Evolutionary conservation across 2,888 invertebrate species (phyloP).

Genomic region (Hyposoter dolosus): DNA sequence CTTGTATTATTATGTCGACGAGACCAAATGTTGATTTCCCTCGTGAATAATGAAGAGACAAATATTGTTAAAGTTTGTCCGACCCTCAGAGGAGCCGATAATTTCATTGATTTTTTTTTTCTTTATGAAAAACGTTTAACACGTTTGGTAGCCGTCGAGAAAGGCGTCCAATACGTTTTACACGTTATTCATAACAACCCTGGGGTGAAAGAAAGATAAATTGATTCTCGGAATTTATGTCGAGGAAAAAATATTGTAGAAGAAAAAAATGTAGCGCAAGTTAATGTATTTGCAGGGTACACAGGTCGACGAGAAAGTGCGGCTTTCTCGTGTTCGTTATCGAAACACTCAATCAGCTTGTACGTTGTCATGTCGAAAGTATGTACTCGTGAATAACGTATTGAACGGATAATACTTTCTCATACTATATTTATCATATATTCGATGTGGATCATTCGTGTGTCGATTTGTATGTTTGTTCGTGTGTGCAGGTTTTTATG

Average conservation of each 20-base stretch:
- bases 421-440: slow-evolving; percentile 20
- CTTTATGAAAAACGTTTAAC: slow-evolving; percentile 24
- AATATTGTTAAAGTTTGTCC: neutral
- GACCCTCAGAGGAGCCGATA: neutral
- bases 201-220: slow-evolving; percentile 17
- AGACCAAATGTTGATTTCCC: neutral
- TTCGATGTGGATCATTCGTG: slow-evolving; percentile 6
- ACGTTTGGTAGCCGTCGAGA: neutral
- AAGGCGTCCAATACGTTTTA: neutral
- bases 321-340: slow-evolving; percentile 58
- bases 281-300: slow-evolving; percentile 27
- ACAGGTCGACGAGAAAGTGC: too few relatives aligned
- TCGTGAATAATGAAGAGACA: neutral
- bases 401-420: slow-evolving; percentile 35
- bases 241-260: slow-evolving; percentile 8
- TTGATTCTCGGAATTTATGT: slow-evolving; percentile 20
- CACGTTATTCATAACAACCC: slow-evolving; percentile 5
- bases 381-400: slow-evolving; percentile 58
- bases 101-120: slow-evolving; percentile 8
- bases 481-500: slow-evolving; percentile 1
- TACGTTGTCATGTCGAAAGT: slow-evolving; percentile 53
- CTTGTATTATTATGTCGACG: neutral
- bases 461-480: slow-evolving; percentile 5
- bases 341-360: slow-evolving; percentile 65
- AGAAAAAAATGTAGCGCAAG: slow-evolving; percentile 11